These are phyloP conservation scores for Rhabdomys pumilio DNA, from an alignment of 2,797 vertebrate species.

Conservation along the genomic window DNA sequence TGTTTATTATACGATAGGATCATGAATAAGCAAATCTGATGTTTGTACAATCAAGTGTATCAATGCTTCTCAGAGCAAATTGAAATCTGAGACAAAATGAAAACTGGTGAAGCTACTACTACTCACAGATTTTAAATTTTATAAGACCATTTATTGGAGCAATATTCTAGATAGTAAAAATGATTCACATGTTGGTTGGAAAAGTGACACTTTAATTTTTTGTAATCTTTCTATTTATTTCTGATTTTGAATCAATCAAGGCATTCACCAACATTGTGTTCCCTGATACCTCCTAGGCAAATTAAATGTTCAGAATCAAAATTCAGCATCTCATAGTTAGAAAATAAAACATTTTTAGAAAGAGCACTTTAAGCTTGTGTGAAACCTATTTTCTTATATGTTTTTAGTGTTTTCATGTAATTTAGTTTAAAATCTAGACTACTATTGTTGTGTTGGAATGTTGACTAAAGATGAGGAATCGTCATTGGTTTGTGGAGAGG, in stretches of 20 bases:
- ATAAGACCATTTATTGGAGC: background rate
- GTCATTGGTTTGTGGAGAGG: background rate
- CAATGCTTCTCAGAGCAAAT: background rate
- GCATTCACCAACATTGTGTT: background rate
- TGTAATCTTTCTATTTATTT: conserved; percentile 38
- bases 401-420: conserved; percentile 14
- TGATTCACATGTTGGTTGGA: background rate
- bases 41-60: background rate
- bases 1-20: background rate
- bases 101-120: background rate
- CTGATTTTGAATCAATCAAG: conserved; percentile 22
- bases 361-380: conserved; percentile 2
- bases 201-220: conserved; percentile 47
- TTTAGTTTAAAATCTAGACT: conserved; percentile 48
- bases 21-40: background rate
- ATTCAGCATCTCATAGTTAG: background rate
- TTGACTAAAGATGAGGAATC: background rate
- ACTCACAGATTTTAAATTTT: background rate
- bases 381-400: conserved; percentile 37
- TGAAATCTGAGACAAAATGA: background rate
- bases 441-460: background rate
- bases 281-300: background rate
- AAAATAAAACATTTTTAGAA: background rate
- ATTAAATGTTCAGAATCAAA: conserved; percentile 47
- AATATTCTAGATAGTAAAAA: background rate